These are phyloP conservation scores for Catharus fuscescens DNA, from an alignment of 2,113 vertebrate genomes.

Conservation along the genomic window DNA sequence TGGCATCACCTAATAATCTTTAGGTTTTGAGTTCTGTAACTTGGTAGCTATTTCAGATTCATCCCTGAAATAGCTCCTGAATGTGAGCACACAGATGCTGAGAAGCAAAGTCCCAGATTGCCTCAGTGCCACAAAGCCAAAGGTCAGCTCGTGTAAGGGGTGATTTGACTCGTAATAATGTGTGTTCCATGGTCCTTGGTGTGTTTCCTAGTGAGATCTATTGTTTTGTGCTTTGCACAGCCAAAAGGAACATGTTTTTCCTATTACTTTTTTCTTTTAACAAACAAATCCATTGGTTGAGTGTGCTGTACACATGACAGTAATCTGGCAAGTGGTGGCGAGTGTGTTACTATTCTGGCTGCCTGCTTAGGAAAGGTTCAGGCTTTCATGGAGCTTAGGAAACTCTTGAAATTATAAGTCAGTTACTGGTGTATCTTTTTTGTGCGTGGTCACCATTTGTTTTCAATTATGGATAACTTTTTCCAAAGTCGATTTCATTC, in stretches of 20 bases:
- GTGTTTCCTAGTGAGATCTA: neutral
- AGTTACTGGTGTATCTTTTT: neutral
- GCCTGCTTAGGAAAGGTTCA: neutral
- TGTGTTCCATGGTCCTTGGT: neutral
- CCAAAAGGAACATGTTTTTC: neutral
- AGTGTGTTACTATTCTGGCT: neutral
- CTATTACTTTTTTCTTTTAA: neutral
- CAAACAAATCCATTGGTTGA: neutral
- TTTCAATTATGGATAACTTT: slow-evolving; percentile 34
- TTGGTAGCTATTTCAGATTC: neutral
- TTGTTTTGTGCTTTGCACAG: neutral
- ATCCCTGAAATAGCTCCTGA: neutral
- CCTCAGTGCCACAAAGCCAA: neutral
- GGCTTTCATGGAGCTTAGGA: neutral
- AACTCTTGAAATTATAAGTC: neutral
- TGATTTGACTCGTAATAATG: neutral
- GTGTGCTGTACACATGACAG: neutral
- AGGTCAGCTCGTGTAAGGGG: neutral
- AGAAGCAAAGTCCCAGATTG: neutral
- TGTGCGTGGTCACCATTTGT: slow-evolving; percentile 34
- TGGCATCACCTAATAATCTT: neutral
- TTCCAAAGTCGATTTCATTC: slow-evolving; percentile 34
- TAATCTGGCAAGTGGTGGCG: neutral
- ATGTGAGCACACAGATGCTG: neutral
- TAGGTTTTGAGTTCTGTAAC: neutral